These are phyloP conservation scores for Bufo gargarizans DNA, from an alignment of 2,113 vertebrate species.

Conservation along the genomic window DNA sequence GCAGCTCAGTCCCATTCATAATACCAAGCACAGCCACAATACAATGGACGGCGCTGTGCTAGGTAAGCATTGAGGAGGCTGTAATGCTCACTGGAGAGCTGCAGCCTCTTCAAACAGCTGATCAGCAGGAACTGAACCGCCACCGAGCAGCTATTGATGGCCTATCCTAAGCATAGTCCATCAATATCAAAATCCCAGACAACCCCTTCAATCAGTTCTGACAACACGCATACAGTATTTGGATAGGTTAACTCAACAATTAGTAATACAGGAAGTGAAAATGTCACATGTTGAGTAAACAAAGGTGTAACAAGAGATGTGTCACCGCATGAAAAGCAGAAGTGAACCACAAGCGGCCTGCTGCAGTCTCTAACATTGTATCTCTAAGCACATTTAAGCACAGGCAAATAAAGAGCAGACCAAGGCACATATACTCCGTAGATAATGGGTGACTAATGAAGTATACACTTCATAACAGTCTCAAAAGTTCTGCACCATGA, in stretches of 20 bases:
- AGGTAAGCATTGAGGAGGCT: too few species aligned
- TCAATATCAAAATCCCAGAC: too few species aligned
- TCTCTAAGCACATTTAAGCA: not conserved
- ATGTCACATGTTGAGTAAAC: constrained; percentile 22
- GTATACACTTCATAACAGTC: not conserved
- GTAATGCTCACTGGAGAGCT: too few species aligned
- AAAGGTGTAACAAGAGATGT: constrained; percentile 27
- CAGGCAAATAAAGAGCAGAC: not conserved
- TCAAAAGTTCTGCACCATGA: not conserved
- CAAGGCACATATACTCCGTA: not conserved
- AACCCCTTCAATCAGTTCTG: not conserved
- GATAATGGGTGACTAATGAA: not conserved
- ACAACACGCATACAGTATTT: not conserved
- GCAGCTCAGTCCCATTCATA: too few species aligned
- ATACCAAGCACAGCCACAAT: too few species aligned
- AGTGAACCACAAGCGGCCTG: not conserved
- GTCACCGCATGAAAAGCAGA: constrained; percentile 26
- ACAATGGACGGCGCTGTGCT: too few species aligned
- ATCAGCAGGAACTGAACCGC: too few species aligned
- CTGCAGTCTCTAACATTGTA: not conserved
- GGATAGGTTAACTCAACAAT: constrained; percentile 2
- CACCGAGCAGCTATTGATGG: too few species aligned
- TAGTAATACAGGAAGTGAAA: constrained; percentile 28
- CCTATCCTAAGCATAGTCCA: too few species aligned
- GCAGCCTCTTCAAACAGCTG: too few species aligned